Percentiles rank a stretch among this genome's conserved stretches.
phyloP scores from a whole-genome alignment of 2,113 vertebrate genomes.

The Phyllostomus discolor region DNA sequence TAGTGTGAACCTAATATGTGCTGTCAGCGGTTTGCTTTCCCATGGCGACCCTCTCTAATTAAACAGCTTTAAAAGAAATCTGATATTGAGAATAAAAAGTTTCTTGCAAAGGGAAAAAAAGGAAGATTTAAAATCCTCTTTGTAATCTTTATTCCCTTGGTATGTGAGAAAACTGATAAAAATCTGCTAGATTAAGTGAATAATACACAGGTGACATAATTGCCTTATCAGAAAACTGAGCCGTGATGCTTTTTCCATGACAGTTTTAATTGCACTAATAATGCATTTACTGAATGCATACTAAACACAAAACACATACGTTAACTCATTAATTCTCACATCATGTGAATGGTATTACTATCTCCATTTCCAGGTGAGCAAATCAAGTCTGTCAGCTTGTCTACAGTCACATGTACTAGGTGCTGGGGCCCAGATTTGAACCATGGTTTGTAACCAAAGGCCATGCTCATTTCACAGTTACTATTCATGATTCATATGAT shows the following conservation, averaged over 20 bases:
- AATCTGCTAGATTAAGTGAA: slow-evolving; percentile 19
- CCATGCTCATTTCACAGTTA: neutral
- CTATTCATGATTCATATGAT: neutral
- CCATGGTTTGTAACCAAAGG: neutral
- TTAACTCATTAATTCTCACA: neutral
- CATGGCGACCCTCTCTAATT: neutral
- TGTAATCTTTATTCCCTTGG: neutral
- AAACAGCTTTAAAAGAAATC: slow-evolving; percentile 62
- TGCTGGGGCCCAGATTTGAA: neutral
- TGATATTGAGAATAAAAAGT: slow-evolving; percentile 43
- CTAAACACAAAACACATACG: neutral
- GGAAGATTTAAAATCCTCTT: slow-evolving; percentile 27
- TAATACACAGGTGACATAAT: neutral
- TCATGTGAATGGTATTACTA: neutral
- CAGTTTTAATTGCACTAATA: neutral
- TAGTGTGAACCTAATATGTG: slow-evolving; percentile 4
- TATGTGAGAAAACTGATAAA: neutral
- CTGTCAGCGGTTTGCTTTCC: slow-evolving; percentile 63
- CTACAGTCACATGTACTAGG: neutral
- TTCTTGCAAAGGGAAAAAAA: neutral
- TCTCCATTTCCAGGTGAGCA: neutral
- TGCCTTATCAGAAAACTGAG: slow-evolving; percentile 3
- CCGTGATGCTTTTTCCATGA: neutral
- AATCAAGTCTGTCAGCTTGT: neutral
- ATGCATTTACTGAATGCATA: neutral